Percentiles rank a stretch among this genome's conserved stretches.
These are phyloP conservation scores for Andrena camellia DNA, from an alignment of 2,888 invertebrate genomes.

Conservation along the genomic window DNA sequence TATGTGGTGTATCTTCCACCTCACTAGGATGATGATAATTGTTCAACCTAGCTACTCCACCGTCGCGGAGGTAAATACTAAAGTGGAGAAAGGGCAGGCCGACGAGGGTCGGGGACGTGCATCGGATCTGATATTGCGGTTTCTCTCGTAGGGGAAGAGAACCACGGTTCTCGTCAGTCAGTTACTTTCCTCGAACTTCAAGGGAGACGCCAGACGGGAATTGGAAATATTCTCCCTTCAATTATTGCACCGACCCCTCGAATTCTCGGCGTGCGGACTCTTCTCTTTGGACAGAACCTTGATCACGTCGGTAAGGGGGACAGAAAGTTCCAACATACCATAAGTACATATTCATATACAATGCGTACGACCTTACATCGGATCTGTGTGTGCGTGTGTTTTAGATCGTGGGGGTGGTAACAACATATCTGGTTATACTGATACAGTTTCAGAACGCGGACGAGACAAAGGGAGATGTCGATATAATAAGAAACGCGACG, in stretches of 20 bases:
- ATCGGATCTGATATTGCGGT: background rate
- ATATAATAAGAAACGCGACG: conserved; percentile 77
- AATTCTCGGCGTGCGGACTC: conserved; percentile 87
- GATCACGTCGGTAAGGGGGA: conserved; percentile 86
- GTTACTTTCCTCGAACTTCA: conserved; percentile 81
- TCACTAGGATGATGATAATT: conserved; percentile 86
- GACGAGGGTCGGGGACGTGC: background rate
- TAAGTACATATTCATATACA: background rate
- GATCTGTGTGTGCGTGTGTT: conserved; percentile 61
- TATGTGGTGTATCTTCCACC: conserved; percentile 87
- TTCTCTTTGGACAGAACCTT: conserved; percentile 87
- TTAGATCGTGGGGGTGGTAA: conserved; percentile 87
- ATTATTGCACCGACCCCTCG: conserved; percentile 86
- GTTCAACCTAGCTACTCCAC: conserved; percentile 88
- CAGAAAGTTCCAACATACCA: background rate
- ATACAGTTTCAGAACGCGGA: conserved; percentile 88
- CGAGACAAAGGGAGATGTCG: conserved; percentile 78
- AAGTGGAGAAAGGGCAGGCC: background rate
- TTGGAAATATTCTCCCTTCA: conserved; percentile 88
- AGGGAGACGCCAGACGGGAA: conserved; percentile 84
- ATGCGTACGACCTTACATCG: background rate
- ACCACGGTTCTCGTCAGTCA: conserved; percentile 86
- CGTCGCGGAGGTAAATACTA: conserved; percentile 82
- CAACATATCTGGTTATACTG: conserved; percentile 87
- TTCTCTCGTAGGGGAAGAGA: conserved; percentile 83